Conservation (phyloP, 2,888 invertebrate genomes). For the Heliconius charithonia region DNA sequence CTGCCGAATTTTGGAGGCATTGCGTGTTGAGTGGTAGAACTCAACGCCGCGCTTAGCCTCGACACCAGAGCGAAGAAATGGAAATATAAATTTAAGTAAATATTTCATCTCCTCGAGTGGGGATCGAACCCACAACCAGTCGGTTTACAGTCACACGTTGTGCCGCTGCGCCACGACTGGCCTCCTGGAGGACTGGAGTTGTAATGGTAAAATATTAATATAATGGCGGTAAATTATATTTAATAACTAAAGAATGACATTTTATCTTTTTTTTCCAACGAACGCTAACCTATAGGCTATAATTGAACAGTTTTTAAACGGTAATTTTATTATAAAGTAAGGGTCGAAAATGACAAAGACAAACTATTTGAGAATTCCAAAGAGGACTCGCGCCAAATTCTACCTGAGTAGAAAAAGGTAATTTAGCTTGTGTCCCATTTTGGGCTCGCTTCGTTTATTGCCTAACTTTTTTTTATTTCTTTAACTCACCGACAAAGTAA, state of each 20-base stretch:
- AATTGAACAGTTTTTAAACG: constrained; percentile 31
- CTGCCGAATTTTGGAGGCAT: no score
- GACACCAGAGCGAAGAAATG: no score
- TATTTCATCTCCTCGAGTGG: no score
- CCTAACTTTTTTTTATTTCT: constrained; percentile 57
- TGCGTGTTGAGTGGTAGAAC: no score
- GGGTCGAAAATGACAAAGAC: constrained; percentile 39
- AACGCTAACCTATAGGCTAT: constrained; percentile 11
- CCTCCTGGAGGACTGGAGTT: no score
- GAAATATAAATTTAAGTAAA: no score
- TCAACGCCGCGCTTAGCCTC: no score
- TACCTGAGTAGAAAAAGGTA: constrained; percentile 65
- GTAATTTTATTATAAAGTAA: constrained; percentile 29
- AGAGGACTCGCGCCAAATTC: constrained; percentile 60
- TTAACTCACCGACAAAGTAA: constrained; percentile 59
- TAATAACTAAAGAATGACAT: constrained; percentile 17
- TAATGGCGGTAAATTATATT: constrained; percentile 10
- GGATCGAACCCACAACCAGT: no score
- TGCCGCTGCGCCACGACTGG: no score
- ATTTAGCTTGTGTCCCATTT: constrained; percentile 65
- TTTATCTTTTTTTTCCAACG: constrained; percentile 9
- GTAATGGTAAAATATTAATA: constrained; percentile 2
- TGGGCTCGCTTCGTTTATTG: constrained; percentile 70
- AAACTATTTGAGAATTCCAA: constrained; percentile 47
- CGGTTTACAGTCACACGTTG: no score